phyloP scores from a whole-genome alignment of 2,888 invertebrate genomes.

The Caenorhabditis drosophilae region DNA sequence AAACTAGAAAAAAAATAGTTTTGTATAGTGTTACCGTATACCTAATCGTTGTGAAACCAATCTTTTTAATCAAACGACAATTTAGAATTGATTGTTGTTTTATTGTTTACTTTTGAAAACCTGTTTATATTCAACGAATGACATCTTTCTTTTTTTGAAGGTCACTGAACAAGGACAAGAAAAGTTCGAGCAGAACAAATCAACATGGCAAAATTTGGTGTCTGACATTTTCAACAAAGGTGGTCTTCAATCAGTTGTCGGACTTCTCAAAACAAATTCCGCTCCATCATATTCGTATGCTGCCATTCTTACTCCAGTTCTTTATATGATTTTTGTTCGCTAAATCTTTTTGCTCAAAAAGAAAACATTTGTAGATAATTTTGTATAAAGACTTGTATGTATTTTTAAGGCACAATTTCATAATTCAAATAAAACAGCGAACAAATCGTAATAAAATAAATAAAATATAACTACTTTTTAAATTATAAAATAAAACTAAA shows the following conservation, averaged over 20 bases:
- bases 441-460: not conserved
- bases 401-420: not conserved
- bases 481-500: not conserved
- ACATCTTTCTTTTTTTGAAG: constrained; percentile 29
- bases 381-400: not conserved
- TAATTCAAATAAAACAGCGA: no score
- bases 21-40: no score
- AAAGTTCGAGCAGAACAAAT: constrained; percentile 55
- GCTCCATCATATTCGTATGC: constrained; percentile 5
- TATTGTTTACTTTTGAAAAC: no score
- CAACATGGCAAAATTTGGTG: constrained; percentile 51
- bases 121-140: no score
- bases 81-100: no score
- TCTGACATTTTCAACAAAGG: constrained; percentile 52
- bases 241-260: constrained; percentile 33
- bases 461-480: not conserved
- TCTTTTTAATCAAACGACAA: not conserved
- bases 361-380: not conserved
- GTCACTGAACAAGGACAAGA: constrained; percentile 42
- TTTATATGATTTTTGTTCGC: constrained; percentile 42
- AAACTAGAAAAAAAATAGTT: no score
- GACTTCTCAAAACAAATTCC: constrained; percentile 39
- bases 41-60: no score
- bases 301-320: constrained; percentile 36
- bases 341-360: constrained; percentile 10